Base-by-base conservation (phyloP, 2,797 vertebrate species). In the Falco rusticolus region DNA sequence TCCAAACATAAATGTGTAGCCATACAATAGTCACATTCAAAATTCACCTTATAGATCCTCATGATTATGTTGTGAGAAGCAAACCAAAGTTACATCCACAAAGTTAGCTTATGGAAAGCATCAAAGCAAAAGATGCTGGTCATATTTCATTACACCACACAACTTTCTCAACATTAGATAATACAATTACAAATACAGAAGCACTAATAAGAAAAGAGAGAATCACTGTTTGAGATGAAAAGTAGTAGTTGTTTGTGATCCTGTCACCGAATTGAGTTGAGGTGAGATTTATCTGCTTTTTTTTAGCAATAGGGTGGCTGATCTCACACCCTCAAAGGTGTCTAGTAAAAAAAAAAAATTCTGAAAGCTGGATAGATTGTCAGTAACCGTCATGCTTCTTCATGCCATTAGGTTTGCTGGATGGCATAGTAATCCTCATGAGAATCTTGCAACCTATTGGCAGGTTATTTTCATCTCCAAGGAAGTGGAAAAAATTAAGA, bases 231-330 rank as follows among this genome's bases (percentile, higher is more conserved):
- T 22, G 16, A 82, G 15, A 48, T 4, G 48, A 76, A 81, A 45
- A 26, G 3, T 8, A 3, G 1, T 6, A 65, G 4, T 10, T 1
- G 0, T 1, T 54, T 83, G 57, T 78, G 28, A 57, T 64, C 29
- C 2, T 39, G 2, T 33, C 78, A 48, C 8, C 5, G 22, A 45
- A 26, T 9, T 60, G 10, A 56, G 9, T 34, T 34, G 34, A 34
- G 34, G 34, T 34, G 34, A 34, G 34, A 34, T 34, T 34, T 34
- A 34, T 34, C 34, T 34, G 34, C 34, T 34, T 34, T n/a, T n/a
- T 53, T 89, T 43, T 70, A 28, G 5, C 8, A 47, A 61, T 16
- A 3, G 1, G 5, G 2, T 64, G 3, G 6, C 56, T 90, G 37
- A 70, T 74, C 19, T 60, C 29, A 45, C 11, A 28, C 5, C 4